These are phyloP conservation scores for Elanoides forficatus DNA, from an alignment of 2,113 vertebrate genomes.

Conservation along the genomic window DNA sequence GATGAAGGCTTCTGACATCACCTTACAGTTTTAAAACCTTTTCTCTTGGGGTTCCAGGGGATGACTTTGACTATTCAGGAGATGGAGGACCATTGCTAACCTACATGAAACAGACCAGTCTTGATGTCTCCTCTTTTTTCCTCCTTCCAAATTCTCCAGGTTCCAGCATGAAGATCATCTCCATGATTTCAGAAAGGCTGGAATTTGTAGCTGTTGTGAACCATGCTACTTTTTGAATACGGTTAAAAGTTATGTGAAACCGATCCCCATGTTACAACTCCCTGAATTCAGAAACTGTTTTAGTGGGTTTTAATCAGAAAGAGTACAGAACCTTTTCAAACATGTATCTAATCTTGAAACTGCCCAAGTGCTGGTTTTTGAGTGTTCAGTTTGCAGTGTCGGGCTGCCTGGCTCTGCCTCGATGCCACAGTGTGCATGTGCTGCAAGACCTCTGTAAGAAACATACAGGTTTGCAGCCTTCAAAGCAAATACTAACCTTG, in stretches of 20 bases:
- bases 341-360: background rate
- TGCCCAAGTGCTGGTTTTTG: background rate
- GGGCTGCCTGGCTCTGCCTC: background rate
- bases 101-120: background rate
- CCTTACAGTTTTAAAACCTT: background rate
- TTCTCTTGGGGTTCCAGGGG: background rate
- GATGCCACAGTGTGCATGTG: fast-evolving
- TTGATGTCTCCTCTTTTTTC: background rate
- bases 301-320: background rate
- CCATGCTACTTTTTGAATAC: background rate
- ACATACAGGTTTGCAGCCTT: conserved; percentile 3
- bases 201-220: background rate
- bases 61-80: background rate
- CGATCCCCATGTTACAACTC: fast-evolving
- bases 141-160: background rate
- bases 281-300: background rate
- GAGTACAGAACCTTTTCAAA: background rate
- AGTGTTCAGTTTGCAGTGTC: background rate
- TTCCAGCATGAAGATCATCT: background rate
- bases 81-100: background rate
- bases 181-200: background rate
- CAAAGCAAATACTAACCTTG: conserved; percentile 73
- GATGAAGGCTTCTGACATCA: background rate
- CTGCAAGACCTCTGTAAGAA: background rate
- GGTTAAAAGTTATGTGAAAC: background rate